Base-by-base conservation (phyloP, 2,888 invertebrate species). In the Priocnemis perturbator region DNA sequence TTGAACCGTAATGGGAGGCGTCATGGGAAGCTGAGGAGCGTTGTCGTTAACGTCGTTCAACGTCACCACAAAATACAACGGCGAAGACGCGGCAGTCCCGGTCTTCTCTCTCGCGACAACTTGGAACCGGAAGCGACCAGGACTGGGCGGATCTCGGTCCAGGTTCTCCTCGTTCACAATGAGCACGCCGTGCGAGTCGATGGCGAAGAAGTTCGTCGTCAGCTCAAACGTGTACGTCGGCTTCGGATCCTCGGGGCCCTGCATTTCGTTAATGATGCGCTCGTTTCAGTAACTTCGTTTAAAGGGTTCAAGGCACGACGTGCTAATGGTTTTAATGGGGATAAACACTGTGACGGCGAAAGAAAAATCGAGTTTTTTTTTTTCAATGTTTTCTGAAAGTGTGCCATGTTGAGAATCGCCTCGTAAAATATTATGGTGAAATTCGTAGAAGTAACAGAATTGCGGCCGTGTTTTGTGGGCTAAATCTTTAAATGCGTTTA, bases 41-140 rank as follows among this genome's bases (percentile, higher is more conserved):
- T 97, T 97, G 86, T 97, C 97, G 85, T 97, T 97, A 58, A 95
- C 94, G 87, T 97, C 97, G 70, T 94, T 91, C 67, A 96, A 89
- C 53, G 93, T 91, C 0, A 97, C 96, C 0, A 94, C 93, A 50
- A 97, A 87, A 0, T 95, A 95, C 19, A 95, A 90, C 0, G 97
- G 97, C 4, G 96, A 93, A 72, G 96, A 96, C 1, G 96, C 96
- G 0, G 95, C 95, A 26, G 91, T 91, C 0, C 95, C 95, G 59
- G 92, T 93, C 60, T 93, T 93, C 89, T 97, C 97, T 3, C 97
- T 91, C 0, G 96, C 97, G 4, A 97, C 96, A 59, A 97, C 94
- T 91, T 97, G 97, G 88, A 97, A 97, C 82, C 95, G 93, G 85
- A 95, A 96, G 84, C 93, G 93, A 23, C 95, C 95, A 0, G 94